These are phyloP conservation scores for Tympanuchus pallidicinctus DNA, from an alignment of 2,113 vertebrate genomes.

Conservation along the genomic window DNA sequence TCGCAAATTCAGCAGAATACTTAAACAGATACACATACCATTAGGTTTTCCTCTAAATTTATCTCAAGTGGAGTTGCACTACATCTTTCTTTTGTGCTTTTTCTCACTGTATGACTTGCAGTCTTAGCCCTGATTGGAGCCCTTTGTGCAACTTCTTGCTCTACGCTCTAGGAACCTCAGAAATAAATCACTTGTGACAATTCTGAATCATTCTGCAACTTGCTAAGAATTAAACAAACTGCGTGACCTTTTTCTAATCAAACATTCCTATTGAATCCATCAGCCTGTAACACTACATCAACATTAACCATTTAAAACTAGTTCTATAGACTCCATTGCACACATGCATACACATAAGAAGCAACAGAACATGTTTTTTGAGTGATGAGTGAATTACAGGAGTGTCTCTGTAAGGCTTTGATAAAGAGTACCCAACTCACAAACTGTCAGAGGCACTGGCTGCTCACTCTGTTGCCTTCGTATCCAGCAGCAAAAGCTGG, in stretches of 20 bases:
- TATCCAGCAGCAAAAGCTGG: neutral
- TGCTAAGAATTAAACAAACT: neutral
- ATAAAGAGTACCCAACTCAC: neutral
- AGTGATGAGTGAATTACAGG: neutral
- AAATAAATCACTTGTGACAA: neutral
- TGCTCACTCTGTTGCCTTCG: neutral
- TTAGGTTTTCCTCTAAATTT: neutral
- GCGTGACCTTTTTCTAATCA: neutral
- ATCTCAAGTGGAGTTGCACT: neutral
- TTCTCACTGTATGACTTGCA: neutral
- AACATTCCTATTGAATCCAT: neutral
- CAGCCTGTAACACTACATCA: neutral
- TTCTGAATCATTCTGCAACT: neutral
- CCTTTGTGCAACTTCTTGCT: neutral
- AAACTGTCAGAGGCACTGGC: neutral
- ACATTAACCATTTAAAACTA: neutral
- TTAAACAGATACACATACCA: neutral
- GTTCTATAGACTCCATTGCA: neutral
- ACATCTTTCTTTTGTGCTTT: neutral
- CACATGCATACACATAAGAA: neutral
- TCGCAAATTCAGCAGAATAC: neutral
- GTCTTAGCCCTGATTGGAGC: neutral
- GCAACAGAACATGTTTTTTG: neutral
- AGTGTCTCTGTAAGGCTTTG: neutral
- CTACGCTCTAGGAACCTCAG: neutral